phyloP scores from a whole-genome alignment of 2,888 invertebrate genomes.

The Caenorhabditis plicata region DNA sequence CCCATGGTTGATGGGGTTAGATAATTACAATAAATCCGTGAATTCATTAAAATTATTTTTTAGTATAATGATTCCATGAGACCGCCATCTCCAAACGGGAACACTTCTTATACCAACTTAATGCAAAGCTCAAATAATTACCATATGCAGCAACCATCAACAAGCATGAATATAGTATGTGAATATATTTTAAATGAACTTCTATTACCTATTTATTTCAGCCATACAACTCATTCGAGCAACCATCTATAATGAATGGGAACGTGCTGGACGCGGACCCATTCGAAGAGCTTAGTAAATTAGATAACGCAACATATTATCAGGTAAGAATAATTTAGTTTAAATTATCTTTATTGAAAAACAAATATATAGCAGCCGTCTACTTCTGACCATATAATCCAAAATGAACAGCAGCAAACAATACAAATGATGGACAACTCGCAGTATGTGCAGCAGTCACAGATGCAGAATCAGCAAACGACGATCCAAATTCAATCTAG shows the following conservation, averaged over 20 bases:
- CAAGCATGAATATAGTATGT: constrained; percentile 12
- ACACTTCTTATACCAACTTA: constrained; percentile 19
- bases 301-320: too few relatives aligned
- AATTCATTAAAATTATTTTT: too few relatives aligned
- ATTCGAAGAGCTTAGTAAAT: constrained; percentile 13
- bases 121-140: constrained; percentile 13
- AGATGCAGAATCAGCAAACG: constrained; percentile 26
- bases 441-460: too few relatives aligned
- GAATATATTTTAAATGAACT: background rate
- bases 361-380: too few relatives aligned
- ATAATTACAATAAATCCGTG: too few relatives aligned
- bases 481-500: constrained; percentile 13
- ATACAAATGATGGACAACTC: too few relatives aligned
- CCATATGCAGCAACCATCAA: constrained; percentile 11
- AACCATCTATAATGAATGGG: constrained; percentile 14
- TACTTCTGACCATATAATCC: too few relatives aligned
- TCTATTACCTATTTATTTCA: background rate
- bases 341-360: too few relatives aligned
- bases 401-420: too few relatives aligned
- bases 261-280: background rate
- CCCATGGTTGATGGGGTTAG: constrained; percentile 4
- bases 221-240: constrained; percentile 27
- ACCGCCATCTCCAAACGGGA: too few relatives aligned
- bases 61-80: too few relatives aligned
- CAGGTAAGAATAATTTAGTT: too few relatives aligned